phyloP scores from a whole-genome alignment of 2,797 vertebrate genomes.

The Molothrus aeneus region DNA sequence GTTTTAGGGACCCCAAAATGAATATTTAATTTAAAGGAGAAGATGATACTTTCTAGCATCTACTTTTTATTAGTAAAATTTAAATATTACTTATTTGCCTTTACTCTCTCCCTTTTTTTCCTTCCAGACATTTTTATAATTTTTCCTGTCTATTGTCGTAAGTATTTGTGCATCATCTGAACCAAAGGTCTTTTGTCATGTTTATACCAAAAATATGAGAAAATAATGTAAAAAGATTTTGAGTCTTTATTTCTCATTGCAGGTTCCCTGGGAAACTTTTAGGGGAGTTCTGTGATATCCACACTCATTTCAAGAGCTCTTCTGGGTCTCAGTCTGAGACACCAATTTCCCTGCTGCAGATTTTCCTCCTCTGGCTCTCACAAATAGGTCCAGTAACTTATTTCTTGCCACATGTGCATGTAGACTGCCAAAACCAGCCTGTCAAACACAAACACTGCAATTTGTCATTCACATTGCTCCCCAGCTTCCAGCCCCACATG shows the following conservation, averaged over 20 bases:
- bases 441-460: neutral
- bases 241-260: neutral
- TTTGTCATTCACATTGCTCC: neutral
- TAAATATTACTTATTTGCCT: neutral
- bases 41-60: neutral
- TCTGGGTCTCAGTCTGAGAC: neutral
- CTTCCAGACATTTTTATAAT: neutral
- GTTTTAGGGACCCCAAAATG: neutral
- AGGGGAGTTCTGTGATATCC: neutral
- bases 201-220: neutral
- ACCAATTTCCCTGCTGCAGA: neutral
- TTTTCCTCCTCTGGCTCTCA: neutral
- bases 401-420: neutral
- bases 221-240: neutral
- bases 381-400: neutral
- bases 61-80: neutral
- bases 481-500: fast-evolving
- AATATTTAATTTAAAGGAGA: neutral
- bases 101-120: neutral
- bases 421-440: neutral
- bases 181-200: neutral
- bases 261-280: neutral
- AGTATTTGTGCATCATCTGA: neutral
- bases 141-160: neutral
- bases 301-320: neutral